Base-by-base conservation (phyloP, 2,888 invertebrate genomes). In the Platycheirus rosarum region DNA sequence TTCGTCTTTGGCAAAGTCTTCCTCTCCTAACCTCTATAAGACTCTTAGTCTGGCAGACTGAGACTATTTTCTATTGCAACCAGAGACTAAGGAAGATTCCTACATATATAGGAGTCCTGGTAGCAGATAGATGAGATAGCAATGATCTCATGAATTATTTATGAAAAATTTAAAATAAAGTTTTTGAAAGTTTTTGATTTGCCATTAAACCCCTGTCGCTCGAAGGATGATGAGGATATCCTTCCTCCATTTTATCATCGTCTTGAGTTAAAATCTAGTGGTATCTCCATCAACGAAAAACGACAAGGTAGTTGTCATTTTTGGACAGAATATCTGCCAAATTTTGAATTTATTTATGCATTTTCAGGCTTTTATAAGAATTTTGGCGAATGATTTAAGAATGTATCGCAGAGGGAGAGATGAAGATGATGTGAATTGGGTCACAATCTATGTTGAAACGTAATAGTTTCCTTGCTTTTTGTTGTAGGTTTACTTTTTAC, bases 101-200 rank as follows among this genome's bases (percentile, higher is more conserved):
- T 42, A n/a, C n/a, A n/a, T n/a, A n/a, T n/a, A n/a, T n/a, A n/a
- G n/a, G n/a, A 11, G 0, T 20, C 37, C 6, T 20, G 7, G 16
- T 32, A 14, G 13, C 1, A 8, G 18, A 63, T 51, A 48, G 49
- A 51, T 62, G 48, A 23, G 51, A 53, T 66, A 78, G 60, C 66
- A 73, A 60, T 68, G 60, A 73, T 62, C 73, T 68, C 66, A 78
- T 78, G 73, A 78, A 78, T 78, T 73, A 78, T 78, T 78, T 78
- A 78, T 78, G 73, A 68, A 78, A 78, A 78, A 78, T 78, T n/a
- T 78, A 68, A 78, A 78, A 68, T 78, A 78, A 78, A 73, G 73
- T 73, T 78, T 66, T 77, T 40, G 60, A 77, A 77, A 77, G 77
- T 77, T 77, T 78, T 62, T 78, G 78, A 78, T 78, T 73, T 78